These are phyloP conservation scores for Tretioscincus oriximinensis DNA, from an alignment of 2,113 vertebrate genomes.

Conservation along the genomic window DNA sequence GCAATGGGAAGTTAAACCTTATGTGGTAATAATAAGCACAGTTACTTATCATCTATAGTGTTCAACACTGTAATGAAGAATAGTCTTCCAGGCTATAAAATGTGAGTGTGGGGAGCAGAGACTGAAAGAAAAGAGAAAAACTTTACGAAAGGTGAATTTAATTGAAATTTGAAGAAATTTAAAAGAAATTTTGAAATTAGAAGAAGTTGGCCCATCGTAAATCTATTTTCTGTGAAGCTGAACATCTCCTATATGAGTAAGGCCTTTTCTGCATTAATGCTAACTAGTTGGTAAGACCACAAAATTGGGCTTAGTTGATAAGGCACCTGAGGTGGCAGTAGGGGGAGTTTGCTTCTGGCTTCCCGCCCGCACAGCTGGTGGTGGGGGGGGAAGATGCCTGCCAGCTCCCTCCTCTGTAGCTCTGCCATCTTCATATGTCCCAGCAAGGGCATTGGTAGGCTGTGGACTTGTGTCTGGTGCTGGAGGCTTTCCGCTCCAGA, in stretches of 20 bases:
- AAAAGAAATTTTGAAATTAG: not conserved
- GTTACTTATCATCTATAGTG: not conserved
- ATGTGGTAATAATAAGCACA: conserved; percentile 17
- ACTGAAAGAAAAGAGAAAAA: not conserved
- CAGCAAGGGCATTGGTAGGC: too few species aligned
- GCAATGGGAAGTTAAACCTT: conserved; percentile 19
- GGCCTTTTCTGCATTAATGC: too few species aligned
- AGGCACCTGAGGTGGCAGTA: too few species aligned
- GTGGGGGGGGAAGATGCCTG: too few species aligned
- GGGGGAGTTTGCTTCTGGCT: too few species aligned
- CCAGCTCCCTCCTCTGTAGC: too few species aligned
- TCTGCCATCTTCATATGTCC: too few species aligned
- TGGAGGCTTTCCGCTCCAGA: too few species aligned
- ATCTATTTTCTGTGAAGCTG: not conserved
- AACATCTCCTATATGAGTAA: not conserved
- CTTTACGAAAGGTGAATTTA: not conserved
- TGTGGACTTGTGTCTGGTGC: too few species aligned
- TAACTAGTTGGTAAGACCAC: too few species aligned
- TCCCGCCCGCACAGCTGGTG: too few species aligned
- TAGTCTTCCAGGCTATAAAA: conserved; percentile 25
- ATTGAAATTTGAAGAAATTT: not conserved
- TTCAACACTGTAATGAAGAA: conserved; percentile 12
- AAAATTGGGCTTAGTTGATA: too few species aligned
- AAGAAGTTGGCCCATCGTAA: not conserved
- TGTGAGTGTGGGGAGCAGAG: conserved; percentile 22